A percentile compares a stretch with the other conserved stretches of the same genome.
These are phyloP conservation scores for Tiliqua scincoides DNA, from an alignment of 2,113 vertebrate genomes.

Conservation along the genomic window DNA sequence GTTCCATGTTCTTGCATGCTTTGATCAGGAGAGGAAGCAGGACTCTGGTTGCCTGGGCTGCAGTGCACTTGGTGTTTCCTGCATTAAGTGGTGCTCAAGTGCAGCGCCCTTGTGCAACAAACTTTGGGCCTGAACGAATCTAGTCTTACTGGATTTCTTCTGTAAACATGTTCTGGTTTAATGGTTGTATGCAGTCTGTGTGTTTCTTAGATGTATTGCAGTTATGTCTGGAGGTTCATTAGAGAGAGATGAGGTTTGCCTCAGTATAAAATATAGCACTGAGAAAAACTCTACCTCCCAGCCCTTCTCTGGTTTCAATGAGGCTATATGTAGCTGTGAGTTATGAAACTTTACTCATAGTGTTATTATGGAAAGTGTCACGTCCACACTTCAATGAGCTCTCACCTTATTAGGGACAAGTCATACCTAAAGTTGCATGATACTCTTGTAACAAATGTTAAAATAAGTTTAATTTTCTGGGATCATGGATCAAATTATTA, in stretches of 20 bases:
- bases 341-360: conserved; percentile 23
- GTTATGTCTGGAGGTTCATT: conserved; percentile 3
- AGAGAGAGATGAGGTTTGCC: conserved; percentile 18
- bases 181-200: neutral
- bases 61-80: conserved; percentile 7
- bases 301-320: conserved; percentile 4
- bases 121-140: conserved; percentile 10
- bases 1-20: conserved; percentile 21
- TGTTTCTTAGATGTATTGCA: neutral
- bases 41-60: conserved; percentile 11
- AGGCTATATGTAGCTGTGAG: neutral
- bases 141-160: conserved; percentile 6
- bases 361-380: conserved; percentile 34
- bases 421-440: conserved; percentile 29
- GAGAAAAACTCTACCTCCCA: conserved; percentile 27
- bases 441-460: conserved; percentile 45
- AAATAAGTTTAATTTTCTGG: neutral
- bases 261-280: conserved; percentile 2
- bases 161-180: neutral
- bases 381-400: neutral
- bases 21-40: conserved; percentile 35
- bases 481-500: neutral
- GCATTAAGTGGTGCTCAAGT: neutral
- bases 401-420: conserved; percentile 42
- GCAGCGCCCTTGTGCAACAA: neutral